Evolutionary conservation across 2,113 vertebrate species (phyloP), one percentile per base, ranked within the genome.

Genomic region (Dolichotis patagonum): DNA sequence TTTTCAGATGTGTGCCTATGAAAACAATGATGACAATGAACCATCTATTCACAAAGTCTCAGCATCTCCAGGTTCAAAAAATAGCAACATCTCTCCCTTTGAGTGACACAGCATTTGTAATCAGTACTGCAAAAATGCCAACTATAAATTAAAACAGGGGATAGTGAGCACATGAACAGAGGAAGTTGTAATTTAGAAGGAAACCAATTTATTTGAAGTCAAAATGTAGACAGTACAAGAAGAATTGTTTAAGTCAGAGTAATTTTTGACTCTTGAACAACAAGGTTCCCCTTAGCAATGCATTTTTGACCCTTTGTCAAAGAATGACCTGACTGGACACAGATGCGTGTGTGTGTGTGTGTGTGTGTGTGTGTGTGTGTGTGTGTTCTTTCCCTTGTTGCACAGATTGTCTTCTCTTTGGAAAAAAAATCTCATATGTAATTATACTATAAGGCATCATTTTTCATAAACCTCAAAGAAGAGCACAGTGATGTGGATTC

Each of bases 41-140:
- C 4, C 43, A 43, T 67, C 78, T 43, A 0, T 54, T 19, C 24
- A 56, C 81, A 58, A 30, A 91, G 43, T 67, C 81, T 16, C 84
- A 43, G n/a, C 46, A 67, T 92, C 46, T 85, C 60, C 22, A 5
- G 58, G 24, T 82, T 58, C 49, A 67, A 38, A 71, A 96, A 89
- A 63, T 82, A 94, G n/a, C 65, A 22, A 5, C 6, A 54, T 90
- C n/a, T 92, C 87, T 82, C 46, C 90, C 49, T 96, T 88, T 26
- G 43, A 96, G 35, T 97, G 94, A 95, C 71, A 97, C 86, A 87
- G 3, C 65, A 85, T 96, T 95, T 94, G 46, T 94, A 75, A 19
- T 96, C 46, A 5, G 73, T 60, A 46, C 73, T 84, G n/a, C 84
- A 84, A 82, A 85, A 24, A 91, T 80, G n/a, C 87, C 43, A 80